Base-by-base conservation (phyloP, 2,113 vertebrate genomes). In the Ciconia stormi region DNA sequence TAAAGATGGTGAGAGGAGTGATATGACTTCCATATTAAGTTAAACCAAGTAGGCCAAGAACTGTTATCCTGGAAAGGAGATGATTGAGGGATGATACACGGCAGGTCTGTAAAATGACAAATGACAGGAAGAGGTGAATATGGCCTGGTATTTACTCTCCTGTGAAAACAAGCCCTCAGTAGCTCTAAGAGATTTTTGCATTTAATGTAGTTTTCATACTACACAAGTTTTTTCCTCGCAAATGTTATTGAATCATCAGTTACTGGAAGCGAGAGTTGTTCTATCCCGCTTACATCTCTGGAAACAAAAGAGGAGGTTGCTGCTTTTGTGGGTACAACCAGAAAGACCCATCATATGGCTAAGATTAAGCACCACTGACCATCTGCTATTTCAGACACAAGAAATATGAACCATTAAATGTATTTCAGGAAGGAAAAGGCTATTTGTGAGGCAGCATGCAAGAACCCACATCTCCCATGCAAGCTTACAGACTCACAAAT, bases 71-170 rank as follows among this genome's bases (percentile, higher is more conserved):
- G 16, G 38, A 63, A 70, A 66, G 38, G 16, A 82, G 44, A 67
- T 0, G 4, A 36, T 0, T 34, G 46, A 59, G 46, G 42, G 19
- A 56, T 13, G 13, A 44, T 14, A 36, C 16, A 22, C 0, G 1
- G 27, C 4, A 1, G 30, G 8, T 66, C n/a, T 66, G 46, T 44
- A 59, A 82, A 90, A 86, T 52, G 25, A 65, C 25, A 71, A 46
- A 58, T 25, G 3, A 52, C 9, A 70, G 29, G 23, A 72, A 71
- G n/a, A 66, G 22, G 18, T 53, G n/a, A 71, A 55, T 65, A 26
- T 11, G 21, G 46, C 17, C 29, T 34, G 7, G 7, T 44, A 11
- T 63, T 67, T 74, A 58, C 23, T 38, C 44, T 52, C 10, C 50
- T 15, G 14, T 30, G 40, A 70, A 86, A 87, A 63, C 3, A 50